Evolutionary conservation across 2,797 vertebrate species (phyloP).

Genomic region (Botia kubotai): DNA sequence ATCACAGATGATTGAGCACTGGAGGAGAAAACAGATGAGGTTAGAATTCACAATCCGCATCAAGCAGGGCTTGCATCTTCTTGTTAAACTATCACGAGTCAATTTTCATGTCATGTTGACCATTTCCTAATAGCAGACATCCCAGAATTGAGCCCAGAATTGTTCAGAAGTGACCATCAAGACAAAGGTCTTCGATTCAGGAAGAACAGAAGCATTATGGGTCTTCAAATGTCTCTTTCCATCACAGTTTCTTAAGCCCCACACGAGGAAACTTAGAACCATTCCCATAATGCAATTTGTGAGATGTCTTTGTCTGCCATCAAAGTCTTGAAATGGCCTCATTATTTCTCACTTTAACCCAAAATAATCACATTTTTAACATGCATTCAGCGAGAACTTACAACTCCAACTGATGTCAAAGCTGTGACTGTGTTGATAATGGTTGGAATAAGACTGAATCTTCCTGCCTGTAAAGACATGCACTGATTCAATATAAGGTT

Average conservation of each 20-base stretch:
- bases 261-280: slow-evolving; percentile 13
- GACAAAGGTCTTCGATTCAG: neutral
- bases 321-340: neutral
- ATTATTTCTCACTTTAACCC: neutral
- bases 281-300: slow-evolving; percentile 37
- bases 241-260: neutral
- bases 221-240: neutral
- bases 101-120: too few relatives aligned
- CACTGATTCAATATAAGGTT: neutral
- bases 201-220: neutral
- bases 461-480: slow-evolving; percentile 83
- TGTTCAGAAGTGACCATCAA: neutral
- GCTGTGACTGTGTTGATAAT: slow-evolving; percentile 92
- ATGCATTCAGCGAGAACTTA: slow-evolving; percentile 71
- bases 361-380: slow-evolving; percentile 4
- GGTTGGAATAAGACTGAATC: slow-evolving; percentile 91
- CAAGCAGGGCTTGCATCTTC: too few relatives aligned
- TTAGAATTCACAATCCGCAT: too few relatives aligned
- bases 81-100: too few relatives aligned
- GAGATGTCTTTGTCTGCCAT: slow-evolving; percentile 15
- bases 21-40: neutral
- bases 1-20: slow-evolving; percentile 92
- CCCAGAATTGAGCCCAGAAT: neutral
- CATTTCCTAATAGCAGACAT: neutral
- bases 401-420: slow-evolving; percentile 90